A percentile compares a stretch with the other conserved stretches of the same genome.
phyloP scores from a whole-genome alignment of 2,797 vertebrate genomes.

The Rhodeus uyekii region DNA sequence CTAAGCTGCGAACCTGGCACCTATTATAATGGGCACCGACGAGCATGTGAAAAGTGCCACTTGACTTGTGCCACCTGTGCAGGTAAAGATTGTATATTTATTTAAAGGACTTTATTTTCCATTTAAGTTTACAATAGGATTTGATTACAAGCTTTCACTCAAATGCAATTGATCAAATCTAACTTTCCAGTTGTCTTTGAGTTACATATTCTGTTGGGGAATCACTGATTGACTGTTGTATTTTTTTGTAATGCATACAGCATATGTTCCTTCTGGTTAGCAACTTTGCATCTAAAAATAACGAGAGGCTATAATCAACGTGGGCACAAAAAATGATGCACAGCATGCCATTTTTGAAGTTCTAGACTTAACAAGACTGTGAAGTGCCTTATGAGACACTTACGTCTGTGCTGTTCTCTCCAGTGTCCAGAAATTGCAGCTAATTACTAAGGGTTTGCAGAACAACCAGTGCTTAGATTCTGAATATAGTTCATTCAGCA shows the following conservation, averaged over 20 bases:
- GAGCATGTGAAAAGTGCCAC: conserved; percentile 91
- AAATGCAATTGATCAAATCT: not conserved
- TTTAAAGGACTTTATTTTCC: not conserved
- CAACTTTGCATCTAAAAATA: not conserved
- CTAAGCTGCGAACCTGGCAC: conserved; percentile 87
- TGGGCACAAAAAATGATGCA: not conserved
- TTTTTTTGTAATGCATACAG: not conserved
- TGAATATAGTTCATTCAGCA: conserved; percentile 21
- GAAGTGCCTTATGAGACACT: not conserved
- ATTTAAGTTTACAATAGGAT: not conserved
- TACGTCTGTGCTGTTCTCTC: not conserved
- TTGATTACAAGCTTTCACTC: not conserved
- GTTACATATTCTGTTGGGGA: not conserved
- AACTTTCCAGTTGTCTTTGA: not conserved
- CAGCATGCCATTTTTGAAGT: not conserved
- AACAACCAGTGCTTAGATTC: conserved; percentile 17
- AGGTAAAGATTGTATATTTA: conserved; percentile 74
- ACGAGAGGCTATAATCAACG: not conserved
- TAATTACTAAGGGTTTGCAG: conserved; percentile 23
- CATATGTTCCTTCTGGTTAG: not conserved
- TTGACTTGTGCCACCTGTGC: conserved; percentile 91
- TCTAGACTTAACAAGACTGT: not conserved
- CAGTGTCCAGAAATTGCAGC: not conserved
- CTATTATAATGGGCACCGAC: conserved; percentile 87
- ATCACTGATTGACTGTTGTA: not conserved